Evolutionary conservation across 2,888 invertebrate genomes (phyloP).

Genomic region (Anorthoa munda): DNA sequence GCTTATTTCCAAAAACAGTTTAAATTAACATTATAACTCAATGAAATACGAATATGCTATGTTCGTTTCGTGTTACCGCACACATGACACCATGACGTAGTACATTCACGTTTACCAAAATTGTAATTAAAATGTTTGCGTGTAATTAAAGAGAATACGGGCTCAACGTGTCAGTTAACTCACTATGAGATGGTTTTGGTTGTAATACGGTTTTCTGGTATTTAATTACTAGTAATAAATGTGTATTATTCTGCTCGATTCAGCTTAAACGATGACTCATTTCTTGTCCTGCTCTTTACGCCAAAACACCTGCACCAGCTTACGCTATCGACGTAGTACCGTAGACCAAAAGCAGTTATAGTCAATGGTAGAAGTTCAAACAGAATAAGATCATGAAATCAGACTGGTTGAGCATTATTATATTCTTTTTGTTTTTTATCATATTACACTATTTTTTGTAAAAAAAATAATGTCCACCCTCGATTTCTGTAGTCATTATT

Average conservation of each 20-base stretch:
- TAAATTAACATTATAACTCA: constrained; percentile 9
- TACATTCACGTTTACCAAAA: constrained; percentile 38
- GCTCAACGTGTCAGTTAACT: constrained; percentile 21
- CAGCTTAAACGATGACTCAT: background rate
- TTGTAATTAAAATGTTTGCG: constrained; percentile 57
- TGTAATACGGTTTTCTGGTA: constrained; percentile 35
- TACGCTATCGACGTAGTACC: too few relatives aligned
- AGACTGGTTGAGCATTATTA: too few relatives aligned
- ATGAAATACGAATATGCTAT: constrained; percentile 12
- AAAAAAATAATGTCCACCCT: too few relatives aligned
- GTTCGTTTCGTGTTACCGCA: constrained; percentile 28
- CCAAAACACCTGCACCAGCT: too few relatives aligned
- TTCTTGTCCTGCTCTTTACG: background rate
- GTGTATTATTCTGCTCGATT: background rate
- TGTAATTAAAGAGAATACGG: constrained; percentile 53
- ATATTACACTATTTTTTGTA: too few relatives aligned
- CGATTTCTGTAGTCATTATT: too few relatives aligned
- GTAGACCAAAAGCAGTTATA: too few relatives aligned
- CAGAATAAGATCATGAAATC: too few relatives aligned
- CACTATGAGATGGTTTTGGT: constrained; percentile 26
- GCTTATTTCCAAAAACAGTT: background rate
- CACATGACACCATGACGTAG: constrained; percentile 32
- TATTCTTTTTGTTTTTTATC: too few relatives aligned
- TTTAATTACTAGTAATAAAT: constrained; percentile 15
- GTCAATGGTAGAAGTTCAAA: too few relatives aligned